Evolutionary conservation across 1,140 invertebrate genomes (phyloP).

Genomic region (Meteorus sp.): DNA sequence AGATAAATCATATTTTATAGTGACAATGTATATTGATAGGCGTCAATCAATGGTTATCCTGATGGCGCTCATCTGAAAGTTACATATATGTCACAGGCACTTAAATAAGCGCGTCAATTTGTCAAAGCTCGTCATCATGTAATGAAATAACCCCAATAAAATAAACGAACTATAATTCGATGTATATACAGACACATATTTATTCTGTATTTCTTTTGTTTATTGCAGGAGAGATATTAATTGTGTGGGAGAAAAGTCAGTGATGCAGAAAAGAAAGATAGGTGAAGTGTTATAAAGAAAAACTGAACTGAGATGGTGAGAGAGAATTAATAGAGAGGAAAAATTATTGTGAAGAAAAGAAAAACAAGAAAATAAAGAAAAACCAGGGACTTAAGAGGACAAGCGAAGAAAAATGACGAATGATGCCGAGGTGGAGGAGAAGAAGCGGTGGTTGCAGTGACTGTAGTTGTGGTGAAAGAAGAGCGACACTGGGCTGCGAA

Average conservation of each 20-base stretch:
- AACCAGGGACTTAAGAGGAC: background rate
- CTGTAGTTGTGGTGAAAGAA: conserved; percentile 3
- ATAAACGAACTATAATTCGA: no score
- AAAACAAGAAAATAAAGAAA: no score
- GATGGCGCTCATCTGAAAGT: no score
- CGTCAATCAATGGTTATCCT: no score
- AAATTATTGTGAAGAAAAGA: background rate
- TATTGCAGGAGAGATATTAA: background rate
- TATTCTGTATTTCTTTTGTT: no score
- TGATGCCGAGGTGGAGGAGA: conserved; percentile 23
- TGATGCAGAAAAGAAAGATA: background rate
- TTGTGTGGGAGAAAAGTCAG: conserved; percentile 1
- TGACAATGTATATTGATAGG: no score
- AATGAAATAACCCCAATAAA: background rate
- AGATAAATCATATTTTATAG: no score
- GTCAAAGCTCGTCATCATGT: background rate
- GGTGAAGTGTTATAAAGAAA: background rate
- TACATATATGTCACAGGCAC: background rate
- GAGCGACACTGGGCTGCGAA: conserved; percentile 12
- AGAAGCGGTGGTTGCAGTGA: no score
- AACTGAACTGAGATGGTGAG: background rate
- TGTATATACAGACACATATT: no score
- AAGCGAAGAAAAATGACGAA: conserved; percentile 23
- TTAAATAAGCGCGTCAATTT: background rate
- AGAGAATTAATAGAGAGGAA: background rate